Conservation (phyloP, 2,797 vertebrate species). For the Neosalanx taihuensis region DNA sequence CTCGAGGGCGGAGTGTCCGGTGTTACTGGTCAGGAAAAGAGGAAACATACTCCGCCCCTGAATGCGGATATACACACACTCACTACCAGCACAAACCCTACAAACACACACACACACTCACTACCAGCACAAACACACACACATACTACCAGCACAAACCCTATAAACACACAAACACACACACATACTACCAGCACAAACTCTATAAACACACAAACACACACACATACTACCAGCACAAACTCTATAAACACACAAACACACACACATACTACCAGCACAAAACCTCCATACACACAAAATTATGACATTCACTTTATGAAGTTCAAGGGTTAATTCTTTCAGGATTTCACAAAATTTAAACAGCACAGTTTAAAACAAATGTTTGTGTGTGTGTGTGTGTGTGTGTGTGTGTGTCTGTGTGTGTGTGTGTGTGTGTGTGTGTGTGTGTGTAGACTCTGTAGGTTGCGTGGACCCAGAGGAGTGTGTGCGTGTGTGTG, state of each 20-base stretch:
- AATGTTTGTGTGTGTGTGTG: slow-evolving; percentile 5
- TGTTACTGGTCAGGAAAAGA: slow-evolving; percentile 40
- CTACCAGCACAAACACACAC: neutral
- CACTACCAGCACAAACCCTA: neutral
- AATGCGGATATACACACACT: slow-evolving; percentile 4
- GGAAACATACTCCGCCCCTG: slow-evolving; percentile 59
- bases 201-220: too few relatives aligned
- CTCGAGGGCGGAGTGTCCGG: slow-evolving; percentile 66
- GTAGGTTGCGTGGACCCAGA: slow-evolving; percentile 81
- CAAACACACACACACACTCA: neutral
- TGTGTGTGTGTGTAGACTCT: slow-evolving; percentile 63
- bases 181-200: too few relatives aligned
- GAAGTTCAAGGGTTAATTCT: neutral
- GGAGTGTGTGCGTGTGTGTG: slow-evolving; percentile 81
- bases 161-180: too few relatives aligned
- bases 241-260: too few relatives aligned
- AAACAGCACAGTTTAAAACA: neutral
- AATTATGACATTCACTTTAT: neutral
- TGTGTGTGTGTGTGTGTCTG: neutral
- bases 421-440: slow-evolving; percentile 11
- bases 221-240: too few relatives aligned
- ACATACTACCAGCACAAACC: neutral
- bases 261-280: neutral
- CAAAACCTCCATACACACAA: neutral
- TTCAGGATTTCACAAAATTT: neutral